phyloP scores from a whole-genome alignment of 2,888 invertebrate species.

The Dynastes grantii region DNA sequence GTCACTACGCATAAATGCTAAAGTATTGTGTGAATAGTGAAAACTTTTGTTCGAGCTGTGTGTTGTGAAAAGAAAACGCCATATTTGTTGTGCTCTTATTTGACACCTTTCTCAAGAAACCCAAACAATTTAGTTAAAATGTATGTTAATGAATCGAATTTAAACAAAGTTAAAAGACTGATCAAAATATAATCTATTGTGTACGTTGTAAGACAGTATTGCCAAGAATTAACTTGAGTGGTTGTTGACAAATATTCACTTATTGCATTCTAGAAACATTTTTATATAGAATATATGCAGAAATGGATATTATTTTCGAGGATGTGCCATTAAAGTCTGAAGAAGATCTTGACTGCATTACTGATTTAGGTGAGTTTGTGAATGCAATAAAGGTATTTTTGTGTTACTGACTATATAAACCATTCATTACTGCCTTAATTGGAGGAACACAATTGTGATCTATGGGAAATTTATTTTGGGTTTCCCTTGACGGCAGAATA shows the following conservation, averaged over 20 bases:
- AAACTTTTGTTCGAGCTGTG: no score
- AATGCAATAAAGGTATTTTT: slow-evolving; percentile 10
- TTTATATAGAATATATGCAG: slow-evolving; percentile 1
- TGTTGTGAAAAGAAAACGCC: slow-evolving; percentile 15
- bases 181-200: not conserved
- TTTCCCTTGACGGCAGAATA: no score
- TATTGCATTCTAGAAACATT: slow-evolving; percentile 17
- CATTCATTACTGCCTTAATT: no score
- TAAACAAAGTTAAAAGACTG: not conserved
- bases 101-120: not conserved
- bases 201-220: not conserved
- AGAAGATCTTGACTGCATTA: slow-evolving; percentile 29
- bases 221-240: not conserved
- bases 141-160: not conserved
- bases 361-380: slow-evolving; percentile 43
- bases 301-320: slow-evolving; percentile 37
- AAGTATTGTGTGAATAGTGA: no score
- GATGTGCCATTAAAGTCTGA: slow-evolving; percentile 47
- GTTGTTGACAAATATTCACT: slow-evolving; percentile 34
- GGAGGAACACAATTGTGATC: no score
- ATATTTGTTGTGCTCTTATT: slow-evolving; percentile 46
- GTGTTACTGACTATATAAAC: not conserved
- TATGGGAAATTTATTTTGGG: no score
- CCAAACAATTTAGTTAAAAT: not conserved
- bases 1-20: no score